Conservation (phyloP, 2,888 invertebrate genomes). For the Boloria selene region DNA sequence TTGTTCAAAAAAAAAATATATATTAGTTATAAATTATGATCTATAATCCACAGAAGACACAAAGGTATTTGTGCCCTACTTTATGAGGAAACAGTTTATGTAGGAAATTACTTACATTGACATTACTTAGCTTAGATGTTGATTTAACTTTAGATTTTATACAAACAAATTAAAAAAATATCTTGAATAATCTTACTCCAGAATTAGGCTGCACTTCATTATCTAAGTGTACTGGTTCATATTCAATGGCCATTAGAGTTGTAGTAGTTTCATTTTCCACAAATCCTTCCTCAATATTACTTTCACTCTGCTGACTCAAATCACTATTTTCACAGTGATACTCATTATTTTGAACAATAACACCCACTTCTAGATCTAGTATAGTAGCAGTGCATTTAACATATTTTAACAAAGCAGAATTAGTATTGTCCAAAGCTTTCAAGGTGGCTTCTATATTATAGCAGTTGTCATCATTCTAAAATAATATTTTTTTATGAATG, state of each 20-base stretch:
- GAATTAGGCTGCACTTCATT: constrained; percentile 67
- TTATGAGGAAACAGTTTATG: too few species aligned
- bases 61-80: too few species aligned
- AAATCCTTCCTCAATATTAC: constrained; percentile 26
- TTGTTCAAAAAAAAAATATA: too few species aligned
- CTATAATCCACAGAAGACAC: too few species aligned
- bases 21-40: too few species aligned
- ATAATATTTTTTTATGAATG: constrained; percentile 35
- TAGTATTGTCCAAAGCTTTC: constrained; percentile 52
- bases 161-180: neutral
- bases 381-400: constrained; percentile 61
- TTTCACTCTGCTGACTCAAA: constrained; percentile 34
- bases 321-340: constrained; percentile 54
- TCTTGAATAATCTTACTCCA: constrained; percentile 52
- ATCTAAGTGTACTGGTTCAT: constrained; percentile 59
- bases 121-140: neutral
- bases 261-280: constrained; percentile 39
- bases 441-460: constrained; percentile 58
- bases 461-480: constrained; percentile 51
- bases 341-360: constrained; percentile 50
- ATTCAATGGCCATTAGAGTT: constrained; percentile 42
- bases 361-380: constrained; percentile 49
- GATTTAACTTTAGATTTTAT: neutral
- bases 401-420: constrained; percentile 50
- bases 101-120: too few species aligned